A percentile compares a stretch with the other conserved stretches of the same genome.
Conservation (phyloP, 2,797 vertebrate species). For the Ceyx erithaca region DNA sequence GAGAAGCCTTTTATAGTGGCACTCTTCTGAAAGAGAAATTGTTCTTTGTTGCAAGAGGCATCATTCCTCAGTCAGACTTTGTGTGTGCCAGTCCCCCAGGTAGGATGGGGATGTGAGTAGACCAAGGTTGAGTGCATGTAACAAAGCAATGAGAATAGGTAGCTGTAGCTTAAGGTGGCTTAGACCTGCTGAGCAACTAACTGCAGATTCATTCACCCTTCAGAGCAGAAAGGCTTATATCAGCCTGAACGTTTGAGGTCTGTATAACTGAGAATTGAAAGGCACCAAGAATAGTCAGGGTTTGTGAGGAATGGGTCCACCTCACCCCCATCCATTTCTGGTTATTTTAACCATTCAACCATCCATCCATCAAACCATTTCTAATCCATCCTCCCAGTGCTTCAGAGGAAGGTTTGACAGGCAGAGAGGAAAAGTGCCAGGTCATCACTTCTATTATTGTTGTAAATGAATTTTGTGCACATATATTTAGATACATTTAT, state of each 20-base stretch:
- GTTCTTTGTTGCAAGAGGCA: neutral
- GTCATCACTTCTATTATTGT: conserved; percentile 45
- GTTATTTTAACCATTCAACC: neutral
- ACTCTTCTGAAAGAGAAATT: neutral
- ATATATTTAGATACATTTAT: neutral
- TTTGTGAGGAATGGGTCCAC: neutral
- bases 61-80: neutral
- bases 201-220: neutral
- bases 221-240: neutral
- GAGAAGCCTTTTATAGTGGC: neutral
- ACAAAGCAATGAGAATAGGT: neutral
- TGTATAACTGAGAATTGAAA: neutral
- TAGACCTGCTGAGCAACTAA: neutral
- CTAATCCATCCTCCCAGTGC: neutral
- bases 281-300: neutral
- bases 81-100: neutral
- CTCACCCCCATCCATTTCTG: neutral
- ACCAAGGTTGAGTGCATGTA: neutral
- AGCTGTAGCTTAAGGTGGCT: neutral
- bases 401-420: conserved; percentile 14
- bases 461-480: conserved; percentile 41
- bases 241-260: neutral
- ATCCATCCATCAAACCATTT: conserved; percentile 25
- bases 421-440: neutral
- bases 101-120: neutral